Conservation (phyloP, 1,140 invertebrate genomes). For the Drosophila elegans region DNA sequence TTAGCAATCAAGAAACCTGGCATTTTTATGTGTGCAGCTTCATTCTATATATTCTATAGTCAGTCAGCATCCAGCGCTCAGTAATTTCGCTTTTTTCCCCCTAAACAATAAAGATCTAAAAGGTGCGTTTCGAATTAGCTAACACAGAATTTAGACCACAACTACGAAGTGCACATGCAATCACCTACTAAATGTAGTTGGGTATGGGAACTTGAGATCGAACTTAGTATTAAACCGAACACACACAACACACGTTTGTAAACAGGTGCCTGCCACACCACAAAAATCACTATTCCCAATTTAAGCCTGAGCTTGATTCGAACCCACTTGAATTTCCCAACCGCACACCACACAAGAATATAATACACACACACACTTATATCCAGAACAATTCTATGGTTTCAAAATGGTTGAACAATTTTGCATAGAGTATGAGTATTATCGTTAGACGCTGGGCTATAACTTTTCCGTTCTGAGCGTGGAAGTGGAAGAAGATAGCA, state of each 20-base stretch:
- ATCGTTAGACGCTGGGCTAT: constrained; percentile 64
- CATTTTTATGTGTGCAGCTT: constrained; percentile 10
- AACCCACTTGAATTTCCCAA: constrained; percentile 51
- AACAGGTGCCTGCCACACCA: constrained; percentile 10
- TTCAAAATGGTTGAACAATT: constrained; percentile 81
- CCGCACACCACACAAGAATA: constrained; percentile 31
- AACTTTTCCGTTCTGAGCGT: constrained; percentile 60
- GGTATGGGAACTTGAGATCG: constrained; percentile 13
- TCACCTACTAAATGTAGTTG: constrained; percentile 4
- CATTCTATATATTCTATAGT: no score
- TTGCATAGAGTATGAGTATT: constrained; percentile 57
- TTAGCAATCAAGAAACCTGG: constrained; percentile 39
- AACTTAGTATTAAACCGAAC: constrained; percentile 34
- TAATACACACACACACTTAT: constrained; percentile 26
- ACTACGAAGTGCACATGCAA: constrained; percentile 20
- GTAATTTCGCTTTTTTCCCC: constrained; percentile 23
- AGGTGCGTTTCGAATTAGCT: constrained; percentile 13
- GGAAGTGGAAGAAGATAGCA: constrained; percentile 5
- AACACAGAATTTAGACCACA: constrained; percentile 21
- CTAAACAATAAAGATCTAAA: background rate
- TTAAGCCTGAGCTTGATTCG: constrained; percentile 61
- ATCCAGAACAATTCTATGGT: constrained; percentile 77
- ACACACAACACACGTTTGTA: constrained; percentile 7
- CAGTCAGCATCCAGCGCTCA: constrained; percentile 29
- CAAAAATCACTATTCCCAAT: background rate